These are phyloP conservation scores for Amiota communis DNA, from an alignment of 2,888 invertebrate species.

Conservation along the genomic window DNA sequence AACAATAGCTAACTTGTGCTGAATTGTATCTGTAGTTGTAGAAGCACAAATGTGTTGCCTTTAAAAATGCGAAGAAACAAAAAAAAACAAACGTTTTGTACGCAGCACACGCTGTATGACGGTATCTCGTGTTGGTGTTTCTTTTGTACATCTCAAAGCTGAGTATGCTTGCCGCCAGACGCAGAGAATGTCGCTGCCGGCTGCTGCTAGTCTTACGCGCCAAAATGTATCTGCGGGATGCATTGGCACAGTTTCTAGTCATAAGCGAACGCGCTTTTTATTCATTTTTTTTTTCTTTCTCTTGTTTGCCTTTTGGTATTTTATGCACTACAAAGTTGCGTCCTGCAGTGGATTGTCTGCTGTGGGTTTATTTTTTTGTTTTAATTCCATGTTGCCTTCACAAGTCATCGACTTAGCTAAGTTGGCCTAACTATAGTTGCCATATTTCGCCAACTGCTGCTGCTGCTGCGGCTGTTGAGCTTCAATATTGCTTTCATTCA, in stretches of 20 bases:
- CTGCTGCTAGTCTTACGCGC: constrained; percentile 23
- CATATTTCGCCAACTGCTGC: constrained; percentile 7
- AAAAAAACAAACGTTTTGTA: not conserved
- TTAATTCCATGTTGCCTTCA: not conserved
- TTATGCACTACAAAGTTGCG: not conserved
- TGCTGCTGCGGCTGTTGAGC: constrained; percentile 2
- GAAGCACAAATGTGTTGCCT: not conserved
- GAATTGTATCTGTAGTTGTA: not conserved
- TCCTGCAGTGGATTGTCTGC: not conserved
- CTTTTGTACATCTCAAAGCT: not conserved
- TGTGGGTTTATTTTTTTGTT: not conserved
- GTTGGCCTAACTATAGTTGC: constrained; percentile 13
- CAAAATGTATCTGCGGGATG: constrained; percentile 13
- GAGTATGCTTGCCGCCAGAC: not conserved
- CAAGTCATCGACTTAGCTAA: constrained; percentile 9
- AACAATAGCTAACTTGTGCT: constrained; percentile 1
- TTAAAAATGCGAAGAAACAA: no score
- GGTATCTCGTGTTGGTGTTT: not conserved
- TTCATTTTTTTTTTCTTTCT: not conserved
- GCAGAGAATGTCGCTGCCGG: no score
- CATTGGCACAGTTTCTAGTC: constrained; percentile 13
- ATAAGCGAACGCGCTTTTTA: not conserved
- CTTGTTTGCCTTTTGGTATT: not conserved
- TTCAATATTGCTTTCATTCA: constrained; percentile 17
- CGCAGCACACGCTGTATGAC: constrained; percentile 16